A percentile compares a stretch with the other conserved stretches of the same genome.
These are phyloP conservation scores for Phataginus tetradactyla DNA, from an alignment of 2,797 vertebrate species.

Conservation along the genomic window DNA sequence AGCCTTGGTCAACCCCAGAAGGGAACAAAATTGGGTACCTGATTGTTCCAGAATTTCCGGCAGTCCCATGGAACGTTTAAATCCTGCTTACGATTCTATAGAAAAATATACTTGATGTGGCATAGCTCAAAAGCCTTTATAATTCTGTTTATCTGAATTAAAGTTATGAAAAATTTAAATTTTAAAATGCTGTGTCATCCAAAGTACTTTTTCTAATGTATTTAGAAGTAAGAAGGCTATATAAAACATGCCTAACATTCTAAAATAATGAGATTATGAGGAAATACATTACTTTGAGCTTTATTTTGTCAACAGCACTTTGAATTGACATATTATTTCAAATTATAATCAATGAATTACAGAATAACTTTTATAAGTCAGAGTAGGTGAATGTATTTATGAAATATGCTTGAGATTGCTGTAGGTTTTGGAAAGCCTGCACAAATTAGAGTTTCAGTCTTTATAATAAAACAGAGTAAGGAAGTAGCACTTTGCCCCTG, in stretches of 20 bases:
- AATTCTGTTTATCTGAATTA: neutral
- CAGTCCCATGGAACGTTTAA: neutral
- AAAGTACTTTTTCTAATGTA: neutral
- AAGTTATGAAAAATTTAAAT: constrained; percentile 12
- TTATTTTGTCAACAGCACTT: constrained; percentile 22
- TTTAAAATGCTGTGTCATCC: constrained; percentile 46
- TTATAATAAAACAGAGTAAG: neutral
- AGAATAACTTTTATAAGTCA: constrained; percentile 42
- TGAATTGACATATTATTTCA: constrained; percentile 29
- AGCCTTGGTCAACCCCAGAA: neutral
- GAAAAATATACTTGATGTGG: constrained; percentile 1
- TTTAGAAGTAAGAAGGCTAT: constrained; percentile 24
- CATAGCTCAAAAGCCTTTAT: constrained; percentile 28
- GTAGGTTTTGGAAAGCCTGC: neutral
- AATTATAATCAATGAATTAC: constrained; percentile 48
- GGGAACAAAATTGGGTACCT: neutral
- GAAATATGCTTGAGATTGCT: neutral
- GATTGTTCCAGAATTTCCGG: neutral
- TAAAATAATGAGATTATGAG: neutral
- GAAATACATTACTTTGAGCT: constrained; percentile 4
- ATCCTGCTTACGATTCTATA: constrained; percentile 10
- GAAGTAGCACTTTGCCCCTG: neutral
- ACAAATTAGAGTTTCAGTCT: neutral
- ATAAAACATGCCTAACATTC: constrained; percentile 14
- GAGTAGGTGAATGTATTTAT: neutral